Evolutionary conservation across 2,888 invertebrate genomes (phyloP).

Genomic region (Psococerastis gibbosa): DNA sequence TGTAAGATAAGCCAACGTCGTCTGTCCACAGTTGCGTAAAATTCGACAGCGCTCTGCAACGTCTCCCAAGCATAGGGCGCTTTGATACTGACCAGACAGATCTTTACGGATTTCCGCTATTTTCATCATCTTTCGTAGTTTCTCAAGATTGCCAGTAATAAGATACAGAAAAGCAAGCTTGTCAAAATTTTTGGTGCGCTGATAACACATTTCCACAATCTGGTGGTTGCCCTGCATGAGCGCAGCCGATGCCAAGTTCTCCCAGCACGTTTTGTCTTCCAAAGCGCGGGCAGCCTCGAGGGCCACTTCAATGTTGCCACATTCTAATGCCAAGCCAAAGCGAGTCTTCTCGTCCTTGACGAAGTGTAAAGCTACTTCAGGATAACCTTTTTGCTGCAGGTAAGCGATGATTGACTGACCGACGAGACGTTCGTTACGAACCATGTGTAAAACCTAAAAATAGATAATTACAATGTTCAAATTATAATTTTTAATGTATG

Average conservation of each 20-base stretch:
- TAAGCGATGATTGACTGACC: slow-evolving; percentile 99
- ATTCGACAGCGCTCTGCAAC: slow-evolving; percentile 73
- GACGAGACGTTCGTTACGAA: slow-evolving; percentile 85
- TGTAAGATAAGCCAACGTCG: slow-evolving; percentile 78
- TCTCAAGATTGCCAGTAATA: slow-evolving; percentile 95
- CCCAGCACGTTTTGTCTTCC: slow-evolving; percentile 92
- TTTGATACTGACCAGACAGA: slow-evolving; percentile 90
- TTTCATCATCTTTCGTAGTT: slow-evolving; percentile 95
- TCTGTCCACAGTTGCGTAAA: slow-evolving; percentile 49
- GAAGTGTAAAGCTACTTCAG: slow-evolving; percentile 96
- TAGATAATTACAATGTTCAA: slow-evolving; percentile 5
- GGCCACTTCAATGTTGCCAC: slow-evolving; percentile 96
- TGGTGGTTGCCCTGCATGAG: slow-evolving; percentile 68
- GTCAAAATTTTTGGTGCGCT: slow-evolving; percentile 97
- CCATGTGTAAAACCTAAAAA: slow-evolving; percentile 53
- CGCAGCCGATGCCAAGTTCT: slow-evolving; percentile 83
- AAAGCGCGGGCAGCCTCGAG: slow-evolving; percentile 87
- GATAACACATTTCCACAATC: slow-evolving; percentile 97
- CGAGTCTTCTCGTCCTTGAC: slow-evolving; percentile 97
- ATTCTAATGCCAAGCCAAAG: slow-evolving; percentile 88
- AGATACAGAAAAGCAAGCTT: slow-evolving; percentile 94
- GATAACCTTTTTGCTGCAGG: slow-evolving; percentile 96
- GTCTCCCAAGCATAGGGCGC: slow-evolving; percentile 74
- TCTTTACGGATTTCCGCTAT: slow-evolving; percentile 98
- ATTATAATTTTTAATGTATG: not conserved